phyloP scores from a whole-genome alignment of 2,888 invertebrate genomes.

The Choreutis nemorana region DNA sequence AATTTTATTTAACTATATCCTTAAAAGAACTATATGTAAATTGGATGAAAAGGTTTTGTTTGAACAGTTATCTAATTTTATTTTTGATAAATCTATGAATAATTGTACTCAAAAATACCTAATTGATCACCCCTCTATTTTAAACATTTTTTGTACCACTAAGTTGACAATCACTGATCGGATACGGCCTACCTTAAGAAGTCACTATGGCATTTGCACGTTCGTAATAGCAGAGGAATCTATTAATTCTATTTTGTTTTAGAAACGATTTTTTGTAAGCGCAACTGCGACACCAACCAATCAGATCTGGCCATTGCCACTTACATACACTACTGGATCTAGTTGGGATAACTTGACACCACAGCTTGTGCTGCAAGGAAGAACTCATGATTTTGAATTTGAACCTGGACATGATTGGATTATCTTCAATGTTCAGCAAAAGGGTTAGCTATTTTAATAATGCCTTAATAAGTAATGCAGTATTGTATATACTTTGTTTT shows the following conservation, averaged over 20 bases:
- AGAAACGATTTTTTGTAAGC: conserved; percentile 49
- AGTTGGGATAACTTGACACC: conserved; percentile 35
- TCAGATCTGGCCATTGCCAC: conserved; percentile 48
- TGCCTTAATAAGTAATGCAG: too few relatives aligned
- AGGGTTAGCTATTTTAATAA: conserved; percentile 45
- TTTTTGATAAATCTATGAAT: not conserved
- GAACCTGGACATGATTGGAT: conserved; percentile 58
- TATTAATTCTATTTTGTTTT: conserved; percentile 5
- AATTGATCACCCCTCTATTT: too few relatives aligned
- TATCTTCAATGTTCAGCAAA: conserved; percentile 68
- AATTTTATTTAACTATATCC: too few relatives aligned
- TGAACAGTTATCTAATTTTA: not conserved
- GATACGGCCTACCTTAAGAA: too few relatives aligned
- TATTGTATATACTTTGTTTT: too few relatives aligned
- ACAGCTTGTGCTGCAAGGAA: conserved; percentile 24
- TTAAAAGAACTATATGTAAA: too few relatives aligned
- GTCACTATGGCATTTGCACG: too few relatives aligned
- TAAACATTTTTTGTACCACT: too few relatives aligned
- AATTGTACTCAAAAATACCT: too few relatives aligned
- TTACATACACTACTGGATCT: conserved; percentile 42
- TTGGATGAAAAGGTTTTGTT: not conserved
- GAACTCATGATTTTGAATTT: conserved; percentile 16
- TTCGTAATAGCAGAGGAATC: not conserved
- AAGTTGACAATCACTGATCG: too few relatives aligned
- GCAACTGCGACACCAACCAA: conserved; percentile 20